These are phyloP conservation scores for Mizuhopecten yessoensis DNA, from an alignment of 1,140 invertebrate genomes.

Conservation along the genomic window DNA sequence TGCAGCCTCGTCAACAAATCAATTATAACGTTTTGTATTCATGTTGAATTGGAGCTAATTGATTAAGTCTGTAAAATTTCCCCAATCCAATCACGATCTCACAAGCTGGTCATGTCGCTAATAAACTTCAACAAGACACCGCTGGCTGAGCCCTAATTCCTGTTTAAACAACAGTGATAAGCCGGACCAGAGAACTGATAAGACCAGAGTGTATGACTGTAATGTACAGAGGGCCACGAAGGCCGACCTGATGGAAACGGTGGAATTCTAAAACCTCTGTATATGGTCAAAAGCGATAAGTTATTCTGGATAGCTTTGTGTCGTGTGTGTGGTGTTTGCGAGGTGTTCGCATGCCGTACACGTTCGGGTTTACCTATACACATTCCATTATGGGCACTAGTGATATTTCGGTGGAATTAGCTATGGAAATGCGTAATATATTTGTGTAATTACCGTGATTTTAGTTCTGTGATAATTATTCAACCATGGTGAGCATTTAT, in stretches of 20 bases:
- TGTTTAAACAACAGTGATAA: conserved; percentile 10
- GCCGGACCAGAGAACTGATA: neutral
- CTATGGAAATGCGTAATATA: neutral
- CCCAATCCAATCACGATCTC: conserved; percentile 15
- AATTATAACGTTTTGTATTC: neutral
- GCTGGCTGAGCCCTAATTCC: neutral
- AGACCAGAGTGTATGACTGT: neutral
- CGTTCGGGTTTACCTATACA: neutral
- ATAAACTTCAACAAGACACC: neutral
- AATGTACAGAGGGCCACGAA: neutral
- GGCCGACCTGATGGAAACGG: neutral
- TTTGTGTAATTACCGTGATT: neutral
- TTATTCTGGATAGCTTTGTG: neutral
- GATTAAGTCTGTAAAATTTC: neutral
- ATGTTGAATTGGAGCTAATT: neutral
- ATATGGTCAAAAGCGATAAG: conserved; percentile 33
- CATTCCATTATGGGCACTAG: neutral
- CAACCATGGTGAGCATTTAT: conserved; percentile 4
- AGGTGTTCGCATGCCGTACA: neutral
- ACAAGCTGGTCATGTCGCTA: neutral
- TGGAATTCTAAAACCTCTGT: conserved; percentile 20
- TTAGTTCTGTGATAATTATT: neutral
- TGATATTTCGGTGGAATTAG: neutral
- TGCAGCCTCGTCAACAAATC: neutral
- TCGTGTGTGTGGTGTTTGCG: conserved; percentile 20